Percentiles rank a stretch among this genome's conserved stretches.
These are phyloP conservation scores for Lytechinus pictus DNA, from an alignment of 35 echinoderm and acorn worm species.

Conservation along the genomic window DNA sequence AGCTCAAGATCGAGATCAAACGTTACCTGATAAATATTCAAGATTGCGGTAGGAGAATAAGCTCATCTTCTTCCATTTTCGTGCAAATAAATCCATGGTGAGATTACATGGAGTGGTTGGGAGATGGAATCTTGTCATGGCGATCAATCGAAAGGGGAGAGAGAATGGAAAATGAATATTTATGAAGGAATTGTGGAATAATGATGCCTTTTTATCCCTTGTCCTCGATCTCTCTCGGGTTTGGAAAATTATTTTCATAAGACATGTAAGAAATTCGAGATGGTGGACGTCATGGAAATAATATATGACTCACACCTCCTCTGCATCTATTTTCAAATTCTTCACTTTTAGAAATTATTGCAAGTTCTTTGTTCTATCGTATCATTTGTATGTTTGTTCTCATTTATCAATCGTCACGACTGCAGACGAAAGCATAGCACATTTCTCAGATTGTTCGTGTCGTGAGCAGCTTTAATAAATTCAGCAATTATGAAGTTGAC, in stretches of 20 bases:
- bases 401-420: too few species aligned
- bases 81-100: background rate
- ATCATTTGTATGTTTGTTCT: background rate
- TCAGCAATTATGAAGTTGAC: too few species aligned
- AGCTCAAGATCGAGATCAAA: background rate
- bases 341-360: background rate
- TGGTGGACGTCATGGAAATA: background rate
- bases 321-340: background rate
- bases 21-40: background rate
- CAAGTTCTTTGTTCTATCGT: background rate
- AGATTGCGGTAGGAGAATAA: background rate
- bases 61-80: background rate
- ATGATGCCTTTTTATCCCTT: background rate
- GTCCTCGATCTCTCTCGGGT: background rate
- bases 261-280: background rate
- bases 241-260: background rate
- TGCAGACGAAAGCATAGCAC: too few species aligned
- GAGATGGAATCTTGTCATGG: background rate
- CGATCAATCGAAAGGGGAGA: background rate
- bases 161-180: background rate
- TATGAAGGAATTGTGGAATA: constrained; percentile 19
- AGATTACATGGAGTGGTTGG: background rate
- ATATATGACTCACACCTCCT: background rate
- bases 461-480: too few species aligned
- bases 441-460: too few species aligned